These are phyloP conservation scores for Drosophila algonquin DNA, from an alignment of 2,888 invertebrate genomes.

Conservation along the genomic window DNA sequence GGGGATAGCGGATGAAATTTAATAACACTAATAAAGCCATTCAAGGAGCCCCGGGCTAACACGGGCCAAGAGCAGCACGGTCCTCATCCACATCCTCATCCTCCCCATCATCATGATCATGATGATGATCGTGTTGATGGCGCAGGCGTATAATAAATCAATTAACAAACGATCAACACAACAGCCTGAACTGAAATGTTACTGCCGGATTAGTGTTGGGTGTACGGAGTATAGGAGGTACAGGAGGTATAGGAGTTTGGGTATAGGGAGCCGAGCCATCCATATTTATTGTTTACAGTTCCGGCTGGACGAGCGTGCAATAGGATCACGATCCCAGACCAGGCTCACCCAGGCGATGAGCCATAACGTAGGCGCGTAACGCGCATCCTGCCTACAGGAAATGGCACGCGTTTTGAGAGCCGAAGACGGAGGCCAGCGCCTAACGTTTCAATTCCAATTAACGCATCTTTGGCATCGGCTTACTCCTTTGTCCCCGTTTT, in stretches of 20 bases:
- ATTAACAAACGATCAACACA: slow-evolving; percentile 61
- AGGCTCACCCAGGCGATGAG: slow-evolving; percentile 7
- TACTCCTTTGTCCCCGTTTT: slow-evolving; percentile 62
- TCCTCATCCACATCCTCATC: slow-evolving; percentile 7
- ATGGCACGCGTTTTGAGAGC: slow-evolving; percentile 64
- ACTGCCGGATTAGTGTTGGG: slow-evolving; percentile 41
- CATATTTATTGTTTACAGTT: slow-evolving; percentile 82
- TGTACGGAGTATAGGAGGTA: neutral
- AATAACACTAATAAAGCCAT: slow-evolving; percentile 74
- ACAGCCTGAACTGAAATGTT: slow-evolving; percentile 20
- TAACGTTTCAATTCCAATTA: slow-evolving; percentile 54
- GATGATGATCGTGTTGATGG: slow-evolving; percentile 40
- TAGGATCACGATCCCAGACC: slow-evolving; percentile 27
- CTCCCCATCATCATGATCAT: neutral
- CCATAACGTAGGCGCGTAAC: slow-evolving; percentile 11
- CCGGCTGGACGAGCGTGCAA: slow-evolving; percentile 76
- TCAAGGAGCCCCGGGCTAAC: slow-evolving; percentile 45
- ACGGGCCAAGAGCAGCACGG: slow-evolving; percentile 8
- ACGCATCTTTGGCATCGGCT: slow-evolving; percentile 58
- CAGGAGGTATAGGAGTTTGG: too few species aligned
- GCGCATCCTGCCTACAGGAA: slow-evolving; percentile 44
- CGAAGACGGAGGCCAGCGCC: neutral
- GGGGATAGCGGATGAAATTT: slow-evolving; percentile 63
- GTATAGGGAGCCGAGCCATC: slow-evolving; percentile 19
- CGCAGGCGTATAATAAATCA: slow-evolving; percentile 76